Percentiles rank a stretch among this genome's conserved stretches.
These are phyloP conservation scores for Apus apus DNA, from an alignment of 2,113 vertebrate species.

Conservation along the genomic window DNA sequence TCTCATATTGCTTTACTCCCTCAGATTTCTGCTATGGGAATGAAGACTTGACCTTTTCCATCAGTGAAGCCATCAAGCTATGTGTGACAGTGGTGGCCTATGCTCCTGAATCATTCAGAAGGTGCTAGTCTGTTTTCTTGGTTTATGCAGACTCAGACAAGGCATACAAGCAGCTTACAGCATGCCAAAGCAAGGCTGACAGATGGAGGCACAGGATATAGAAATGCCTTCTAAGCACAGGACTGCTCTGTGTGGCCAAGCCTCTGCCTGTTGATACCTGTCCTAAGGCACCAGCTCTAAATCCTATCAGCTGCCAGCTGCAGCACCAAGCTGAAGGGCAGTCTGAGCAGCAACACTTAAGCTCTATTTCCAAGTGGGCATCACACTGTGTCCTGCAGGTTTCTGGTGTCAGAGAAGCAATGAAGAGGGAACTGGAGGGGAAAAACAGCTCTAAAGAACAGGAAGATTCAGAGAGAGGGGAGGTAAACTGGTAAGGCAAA, in stretches of 20 bases:
- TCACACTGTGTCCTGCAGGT: neutral
- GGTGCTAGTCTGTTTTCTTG: slow-evolving; percentile 72
- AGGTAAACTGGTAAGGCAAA: neutral
- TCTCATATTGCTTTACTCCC: neutral
- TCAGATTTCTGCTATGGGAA: slow-evolving; percentile 98
- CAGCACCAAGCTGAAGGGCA: neutral
- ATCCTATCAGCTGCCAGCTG: neutral
- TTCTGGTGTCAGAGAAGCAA: neutral
- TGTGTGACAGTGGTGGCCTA: slow-evolving; percentile 97
- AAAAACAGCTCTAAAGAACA: neutral
- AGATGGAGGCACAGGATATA: neutral
- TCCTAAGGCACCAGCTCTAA: neutral
- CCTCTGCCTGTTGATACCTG: neutral
- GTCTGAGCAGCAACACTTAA: neutral
- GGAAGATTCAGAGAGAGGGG: neutral
- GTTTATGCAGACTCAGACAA: neutral
- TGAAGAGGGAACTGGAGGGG: neutral
- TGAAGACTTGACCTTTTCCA: slow-evolving; percentile 94
- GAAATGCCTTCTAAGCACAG: neutral
- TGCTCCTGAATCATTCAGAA: slow-evolving; percentile 95
- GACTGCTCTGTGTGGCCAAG: neutral
- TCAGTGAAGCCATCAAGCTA: slow-evolving; percentile 96
- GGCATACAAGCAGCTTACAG: neutral
- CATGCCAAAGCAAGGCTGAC: neutral
- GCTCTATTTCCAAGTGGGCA: neutral